Base-by-base conservation (phyloP, 2,113 vertebrate species). In the Corvus cornix region DNA sequence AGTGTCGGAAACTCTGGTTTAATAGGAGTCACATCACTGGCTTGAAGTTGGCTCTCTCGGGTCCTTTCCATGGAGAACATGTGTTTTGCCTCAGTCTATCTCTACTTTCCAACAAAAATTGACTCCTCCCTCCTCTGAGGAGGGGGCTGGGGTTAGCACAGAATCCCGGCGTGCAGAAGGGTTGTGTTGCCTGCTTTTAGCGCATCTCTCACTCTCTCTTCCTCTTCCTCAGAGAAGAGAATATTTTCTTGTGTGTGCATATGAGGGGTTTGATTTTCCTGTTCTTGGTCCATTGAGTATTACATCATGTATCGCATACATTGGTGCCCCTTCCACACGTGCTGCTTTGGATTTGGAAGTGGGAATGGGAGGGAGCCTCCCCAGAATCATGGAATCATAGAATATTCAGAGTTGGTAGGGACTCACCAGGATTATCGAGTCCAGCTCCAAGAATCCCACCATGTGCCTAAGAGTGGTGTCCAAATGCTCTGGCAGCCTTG, bases 221-320 rank as follows among this genome's bases (percentile, higher is more conserved):
- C 6, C 16, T 55, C 27, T 69, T 53, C 53, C 55, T 78, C 27
- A n/a, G 48, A 78, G 44, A 58, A 69, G 1, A 67, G 9, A 9
- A 2, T 43, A 26, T 17, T 7, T 52, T 28, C 6, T 46, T 69
- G 2, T 41, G 4, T 48, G 24, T 31, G 46, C 6, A 3, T n/a
- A 27, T 23, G 19, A 37, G 13, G 4, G 5, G 6, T 16, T 0
- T 28, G 35, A 26, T 11, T 3, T 1, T 4, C 23, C 18, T 11
- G 11, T 26, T 68, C 14, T 81, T 41, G 10, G 15, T 73, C 20
- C 24, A 11, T 1, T n/a, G 30, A 44, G 15, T 18, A 13, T 30
- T 70, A 10, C 17, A 48, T 46, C 52, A 31, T 10, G 0, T 90
- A 68, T 88, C 0, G 1, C 14, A 73, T 56, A 6, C 18, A 43